Conservation (phyloP, 2,888 invertebrate species). For the Nemapogon koenigi region DNA sequence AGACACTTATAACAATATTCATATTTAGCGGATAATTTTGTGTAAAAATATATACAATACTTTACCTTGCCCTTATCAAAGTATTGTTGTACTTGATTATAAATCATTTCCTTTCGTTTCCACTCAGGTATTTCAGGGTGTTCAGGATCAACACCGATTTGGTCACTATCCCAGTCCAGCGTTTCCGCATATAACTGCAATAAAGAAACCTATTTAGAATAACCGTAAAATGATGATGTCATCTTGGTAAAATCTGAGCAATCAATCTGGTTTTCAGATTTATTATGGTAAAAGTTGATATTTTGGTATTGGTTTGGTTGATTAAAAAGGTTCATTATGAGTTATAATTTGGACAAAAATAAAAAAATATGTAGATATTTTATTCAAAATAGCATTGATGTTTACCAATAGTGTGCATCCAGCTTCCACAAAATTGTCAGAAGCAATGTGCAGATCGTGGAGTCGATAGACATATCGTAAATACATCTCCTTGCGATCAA, state of each 20-base stretch:
- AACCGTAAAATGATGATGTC: no score
- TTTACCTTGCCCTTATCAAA: conserved; percentile 91
- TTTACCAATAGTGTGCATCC: conserved; percentile 85
- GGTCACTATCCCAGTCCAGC: conserved; percentile 80
- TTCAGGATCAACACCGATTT: conserved; percentile 70
- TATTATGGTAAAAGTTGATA: no score
- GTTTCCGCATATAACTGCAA: conserved; percentile 90
- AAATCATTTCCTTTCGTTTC: conserved; percentile 88
- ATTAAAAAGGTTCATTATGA: no score
- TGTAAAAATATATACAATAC: neutral
- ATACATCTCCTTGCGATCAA: conserved; percentile 95
- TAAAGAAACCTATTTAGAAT: no score
- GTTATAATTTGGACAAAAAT: no score
- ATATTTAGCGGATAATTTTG: neutral
- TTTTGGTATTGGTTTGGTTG: no score
- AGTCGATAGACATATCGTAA: conserved; percentile 93
- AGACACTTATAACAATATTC: neutral
- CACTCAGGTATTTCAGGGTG: conserved; percentile 83
- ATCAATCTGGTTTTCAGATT: no score
- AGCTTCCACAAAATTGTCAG: conserved; percentile 93
- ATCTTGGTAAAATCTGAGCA: no score
- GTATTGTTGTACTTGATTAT: conserved; percentile 88
- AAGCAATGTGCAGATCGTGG: conserved; percentile 88
- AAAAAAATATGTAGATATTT: no score
- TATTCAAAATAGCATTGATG: no score